Base-by-base conservation (phyloP, 2,113 vertebrate genomes). In the Thryonomys swinderianus region DNA sequence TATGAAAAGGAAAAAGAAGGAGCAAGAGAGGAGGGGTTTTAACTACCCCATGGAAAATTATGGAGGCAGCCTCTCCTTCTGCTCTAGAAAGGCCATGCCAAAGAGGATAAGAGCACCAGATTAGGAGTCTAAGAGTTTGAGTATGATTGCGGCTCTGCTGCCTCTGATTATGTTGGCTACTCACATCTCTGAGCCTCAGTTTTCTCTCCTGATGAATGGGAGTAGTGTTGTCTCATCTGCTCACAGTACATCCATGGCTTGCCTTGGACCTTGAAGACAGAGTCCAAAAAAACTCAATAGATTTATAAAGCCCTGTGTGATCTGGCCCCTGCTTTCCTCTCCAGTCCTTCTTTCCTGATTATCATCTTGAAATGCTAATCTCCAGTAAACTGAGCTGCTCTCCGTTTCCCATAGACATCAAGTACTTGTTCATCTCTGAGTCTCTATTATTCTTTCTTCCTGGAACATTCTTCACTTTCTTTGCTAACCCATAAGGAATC, bases 161-260 rank as follows among this genome's bases (percentile, higher is more conserved):
- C 27, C 80, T 93, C 53, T 55, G 53, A 51, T 93, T 85, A 13
- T 61, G 37, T 74, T 27, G 32, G 25, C 32, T 61, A 59, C 6
- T 78, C 51, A 85, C 23, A 34, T 51, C n/a, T 85, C 66, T 85
- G 53, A 83, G n/a, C 20, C 69, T 92, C 84, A 37, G 20, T 92
- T 91, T 92, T 85, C 87, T 97, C 76, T 93, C 76, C 81, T 93
- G 79, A 79, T 73, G 73, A 61, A 27, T 53, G 66, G 59, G 25
- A 79, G 0, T 53, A 76, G 34, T 85, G 37, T 37, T 82, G 18
- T 92, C 73, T 66, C 93, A 32, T 40, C 40, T 89, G 84, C 74
- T 94, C 71, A 89, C 59, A 74, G 64, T n/a, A 94, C 51, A 48
- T 64, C 17, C 1, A 55, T 69, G 82, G 5, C 34, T 92, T 57